These are phyloP conservation scores for Stegastes partitus DNA, from an alignment of 2,113 vertebrate genomes.

Conservation along the genomic window DNA sequence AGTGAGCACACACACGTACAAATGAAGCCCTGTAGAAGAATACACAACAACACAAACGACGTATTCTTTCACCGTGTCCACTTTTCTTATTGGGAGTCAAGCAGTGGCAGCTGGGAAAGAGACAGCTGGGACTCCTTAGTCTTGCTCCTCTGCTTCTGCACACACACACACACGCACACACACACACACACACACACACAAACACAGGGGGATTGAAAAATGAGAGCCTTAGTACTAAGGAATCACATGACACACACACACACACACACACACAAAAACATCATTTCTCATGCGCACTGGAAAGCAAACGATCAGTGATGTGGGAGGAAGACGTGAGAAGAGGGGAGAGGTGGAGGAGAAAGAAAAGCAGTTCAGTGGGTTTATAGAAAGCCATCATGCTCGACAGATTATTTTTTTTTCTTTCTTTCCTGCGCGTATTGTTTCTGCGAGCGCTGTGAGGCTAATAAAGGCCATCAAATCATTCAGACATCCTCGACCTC, in stretches of 20 bases:
- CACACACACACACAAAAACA: conserved; percentile 32
- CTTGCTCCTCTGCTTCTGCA: conserved; percentile 19
- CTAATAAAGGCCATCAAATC: conserved; percentile 43
- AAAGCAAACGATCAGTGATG: conserved; percentile 42
- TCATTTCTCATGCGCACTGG: conserved; percentile 42
- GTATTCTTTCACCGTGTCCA: conserved; percentile 31
- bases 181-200: conserved; percentile 1
- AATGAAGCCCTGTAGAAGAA: neutral
- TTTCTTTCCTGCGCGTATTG: neutral
- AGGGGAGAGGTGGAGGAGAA: conserved; percentile 26
- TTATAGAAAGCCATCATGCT: conserved; percentile 38
- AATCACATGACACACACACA: conserved; percentile 41
- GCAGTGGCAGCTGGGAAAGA: conserved; percentile 52
- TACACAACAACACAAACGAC: neutral
- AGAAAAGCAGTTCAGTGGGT: conserved; percentile 53
- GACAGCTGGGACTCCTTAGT: conserved; percentile 62
- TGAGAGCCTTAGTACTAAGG: conserved; percentile 41
- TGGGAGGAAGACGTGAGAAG: conserved; percentile 39
- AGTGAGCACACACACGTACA: neutral
- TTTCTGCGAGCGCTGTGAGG: conserved; percentile 12
- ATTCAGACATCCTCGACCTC: conserved; percentile 27
- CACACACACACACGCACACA: conserved; percentile 5
- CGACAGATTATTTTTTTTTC: conserved; percentile 5
- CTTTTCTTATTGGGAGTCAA: conserved; percentile 20
- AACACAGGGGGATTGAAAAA: conserved; percentile 37